These are phyloP conservation scores for Cactoblastis cactorum DNA, from an alignment of 2,888 invertebrate genomes.

Conservation along the genomic window DNA sequence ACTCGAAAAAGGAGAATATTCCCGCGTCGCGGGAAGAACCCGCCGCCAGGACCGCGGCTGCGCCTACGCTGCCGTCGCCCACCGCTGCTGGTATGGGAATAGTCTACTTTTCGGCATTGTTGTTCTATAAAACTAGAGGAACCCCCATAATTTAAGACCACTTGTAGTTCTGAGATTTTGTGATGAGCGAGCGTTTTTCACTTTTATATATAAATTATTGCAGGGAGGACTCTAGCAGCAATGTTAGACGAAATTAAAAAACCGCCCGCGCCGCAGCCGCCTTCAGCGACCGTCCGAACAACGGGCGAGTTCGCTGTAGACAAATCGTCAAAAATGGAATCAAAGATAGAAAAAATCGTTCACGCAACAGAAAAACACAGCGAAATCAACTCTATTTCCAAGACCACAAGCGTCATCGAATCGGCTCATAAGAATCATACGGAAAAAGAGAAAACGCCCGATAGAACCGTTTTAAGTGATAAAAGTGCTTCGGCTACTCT, in stretches of 20 bases:
- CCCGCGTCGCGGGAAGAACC: conserved; percentile 40
- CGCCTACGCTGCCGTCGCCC: conserved; percentile 56
- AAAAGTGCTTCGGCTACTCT: conserved; percentile 39
- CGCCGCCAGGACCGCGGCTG: conserved; percentile 35
- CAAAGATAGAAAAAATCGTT: conserved; percentile 32
- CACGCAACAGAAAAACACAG: conserved; percentile 32
- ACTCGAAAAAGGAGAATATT: conserved; percentile 49
- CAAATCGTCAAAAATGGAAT: conserved; percentile 33
- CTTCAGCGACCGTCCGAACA: conserved; percentile 34
- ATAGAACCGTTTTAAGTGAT: conserved; percentile 29
- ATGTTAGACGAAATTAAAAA: conserved; percentile 70
- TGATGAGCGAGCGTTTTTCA: no score
- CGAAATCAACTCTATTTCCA: conserved; percentile 30
- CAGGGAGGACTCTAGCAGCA: conserved; percentile 62
- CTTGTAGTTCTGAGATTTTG: no score
- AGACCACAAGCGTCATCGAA: conserved; percentile 32
- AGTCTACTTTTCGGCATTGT: no score
- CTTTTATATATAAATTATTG: conserved; percentile 11
- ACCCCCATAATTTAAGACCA: no score
- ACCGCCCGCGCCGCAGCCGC: conserved; percentile 47
- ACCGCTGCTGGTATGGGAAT: conserved; percentile 60
- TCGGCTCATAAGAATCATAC: neutral
- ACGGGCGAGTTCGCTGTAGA: conserved; percentile 31
- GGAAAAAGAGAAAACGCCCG: conserved; percentile 24
- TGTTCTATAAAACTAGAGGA: no score